Evolutionary conservation across 2,888 invertebrate species (phyloP), one percentile per base, ranked within the genome.

Genomic region (Diachrysia chrysitis): DNA sequence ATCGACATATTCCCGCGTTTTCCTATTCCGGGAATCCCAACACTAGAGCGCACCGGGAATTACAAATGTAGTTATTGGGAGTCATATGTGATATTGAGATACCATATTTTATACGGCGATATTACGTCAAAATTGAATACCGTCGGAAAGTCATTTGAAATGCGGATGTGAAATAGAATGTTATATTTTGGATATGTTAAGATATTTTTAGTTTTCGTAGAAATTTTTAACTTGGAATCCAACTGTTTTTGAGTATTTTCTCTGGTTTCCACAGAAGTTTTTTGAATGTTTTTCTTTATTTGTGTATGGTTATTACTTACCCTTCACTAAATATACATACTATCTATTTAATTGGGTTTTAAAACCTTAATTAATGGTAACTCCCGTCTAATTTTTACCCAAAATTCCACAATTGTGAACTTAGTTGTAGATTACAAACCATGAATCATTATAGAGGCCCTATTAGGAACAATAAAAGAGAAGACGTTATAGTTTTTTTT

Each of bases 31-130:
- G 74, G 60, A 65, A 66, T 71, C 78, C 68, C 69, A 65, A 66
- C 72, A 69, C 68, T 69, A 66, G 64, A 56, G 71, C 76, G 79
- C 78, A 67, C 64, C 63, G 79, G 77, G 84, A 84, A 86, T 85
- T 83, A 84, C 84, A 83, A 81, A 86, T 85, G 79, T 84, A 83
- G 79, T 81, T 86, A 86, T 84, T 84, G 80, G 69, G 65, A 66
- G 75, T 76, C 79, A 76, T 69, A 83, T 81, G 78, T 53, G 73
- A 83, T 78, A 81, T 78, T 78, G 83, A 83, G 76, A 78, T 83
- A 72, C 68, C 82, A 79, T 79, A 83, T 79, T 76, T 77, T 77
- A 78, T 75, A 70, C 64, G 71, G 64, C 58, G 61, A 73, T 84
- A 78, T 78, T 80, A 82, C 74, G 78, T 78, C 81, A 78, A 82